Percentiles rank a stretch among this genome's conserved stretches.
phyloP scores from a whole-genome alignment of 1,140 invertebrate genomes.

The Lasioglossum baleicum region DNA sequence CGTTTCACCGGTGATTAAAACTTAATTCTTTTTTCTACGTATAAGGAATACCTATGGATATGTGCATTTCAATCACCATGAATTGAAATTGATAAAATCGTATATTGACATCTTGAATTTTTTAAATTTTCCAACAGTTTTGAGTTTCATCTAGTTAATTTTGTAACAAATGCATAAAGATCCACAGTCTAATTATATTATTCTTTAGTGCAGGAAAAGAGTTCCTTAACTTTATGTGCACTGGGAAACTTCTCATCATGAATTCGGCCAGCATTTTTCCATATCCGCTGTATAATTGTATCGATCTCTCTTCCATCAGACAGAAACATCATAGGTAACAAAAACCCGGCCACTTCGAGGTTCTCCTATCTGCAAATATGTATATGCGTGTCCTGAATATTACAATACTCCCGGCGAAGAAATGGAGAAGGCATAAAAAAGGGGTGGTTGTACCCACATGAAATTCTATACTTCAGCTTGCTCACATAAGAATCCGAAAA shows the following conservation, averaged over 20 bases:
- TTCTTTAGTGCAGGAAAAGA: no score
- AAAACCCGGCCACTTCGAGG: constrained; percentile 4
- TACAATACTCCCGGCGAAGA: constrained; percentile 38
- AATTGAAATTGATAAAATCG: no score
- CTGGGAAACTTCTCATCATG: no score
- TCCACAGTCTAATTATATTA: no score
- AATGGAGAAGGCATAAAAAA: constrained; percentile 19
- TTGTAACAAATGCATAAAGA: no score
- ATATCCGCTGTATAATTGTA: no score
- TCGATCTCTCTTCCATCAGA: neutral
- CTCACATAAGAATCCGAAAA: constrained; percentile 43
- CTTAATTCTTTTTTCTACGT: constrained; percentile 18
- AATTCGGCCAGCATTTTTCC: no score
- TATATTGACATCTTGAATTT: no score
- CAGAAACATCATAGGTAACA: constrained; percentile 18
- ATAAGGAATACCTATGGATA: neutral
- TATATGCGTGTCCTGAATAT: constrained; percentile 10
- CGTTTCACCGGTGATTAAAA: constrained; percentile 43
- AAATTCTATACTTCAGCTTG: constrained; percentile 63
- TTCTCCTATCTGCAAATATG: neutral
- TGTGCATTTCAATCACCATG: neutral
- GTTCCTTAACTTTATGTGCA: no score
- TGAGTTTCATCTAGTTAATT: no score
- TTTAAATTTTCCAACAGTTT: no score
- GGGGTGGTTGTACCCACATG: constrained; percentile 56